A percentile compares a stretch with the other conserved stretches of the same genome.
phyloP scores from a whole-genome alignment of 2,113 vertebrate species.

The Channa maculata region DNA sequence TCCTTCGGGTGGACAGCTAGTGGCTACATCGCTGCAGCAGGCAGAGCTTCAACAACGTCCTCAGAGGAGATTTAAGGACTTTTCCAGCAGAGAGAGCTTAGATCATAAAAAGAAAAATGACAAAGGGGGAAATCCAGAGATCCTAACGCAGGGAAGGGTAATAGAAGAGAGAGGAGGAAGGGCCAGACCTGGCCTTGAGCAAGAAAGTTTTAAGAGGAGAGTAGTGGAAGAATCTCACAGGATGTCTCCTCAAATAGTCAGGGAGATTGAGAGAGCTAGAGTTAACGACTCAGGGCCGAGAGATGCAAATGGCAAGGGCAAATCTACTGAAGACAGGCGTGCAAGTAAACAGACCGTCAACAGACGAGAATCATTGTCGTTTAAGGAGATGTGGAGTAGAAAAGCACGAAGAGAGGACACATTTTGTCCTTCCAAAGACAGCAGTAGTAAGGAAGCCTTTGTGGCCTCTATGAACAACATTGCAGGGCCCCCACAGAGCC shows the following conservation, averaged over 20 bases:
- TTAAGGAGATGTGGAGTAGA: slow-evolving; percentile 42
- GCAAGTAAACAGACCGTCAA: slow-evolving; percentile 22
- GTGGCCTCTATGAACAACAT: slow-evolving; percentile 46
- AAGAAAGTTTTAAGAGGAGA: slow-evolving; percentile 52
- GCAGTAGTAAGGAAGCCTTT: slow-evolving; percentile 17
- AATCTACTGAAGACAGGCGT: slow-evolving; percentile 26
- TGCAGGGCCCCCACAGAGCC: slow-evolving; percentile 68
- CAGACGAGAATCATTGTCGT: slow-evolving; percentile 39
- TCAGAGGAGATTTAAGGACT: slow-evolving; percentile 48
- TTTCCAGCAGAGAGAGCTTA: slow-evolving; percentile 52
- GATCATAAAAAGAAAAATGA: slow-evolving; percentile 47
- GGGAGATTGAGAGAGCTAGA: slow-evolving; percentile 49
- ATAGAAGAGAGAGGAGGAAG: slow-evolving; percentile 40
- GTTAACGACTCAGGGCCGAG: slow-evolving; percentile 50
- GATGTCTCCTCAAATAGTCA: slow-evolving; percentile 10
- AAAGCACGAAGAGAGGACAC: slow-evolving; percentile 27
- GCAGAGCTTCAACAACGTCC: slow-evolving; percentile 39
- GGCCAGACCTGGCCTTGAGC: slow-evolving; percentile 17
- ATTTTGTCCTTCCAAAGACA: slow-evolving; percentile 46
- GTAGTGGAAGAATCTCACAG: slow-evolving; percentile 19
- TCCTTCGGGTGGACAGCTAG: slow-evolving; percentile 42
- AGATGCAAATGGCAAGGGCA: slow-evolving; percentile 37
- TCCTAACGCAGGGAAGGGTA: slow-evolving; percentile 40
- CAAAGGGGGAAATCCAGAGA: slow-evolving; percentile 30
- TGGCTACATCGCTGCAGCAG: slow-evolving; percentile 21